A percentile compares a stretch with the other conserved stretches of the same genome.
Conservation (phyloP, 2,888 invertebrate genomes). For the Nymphalis c-album region DNA sequence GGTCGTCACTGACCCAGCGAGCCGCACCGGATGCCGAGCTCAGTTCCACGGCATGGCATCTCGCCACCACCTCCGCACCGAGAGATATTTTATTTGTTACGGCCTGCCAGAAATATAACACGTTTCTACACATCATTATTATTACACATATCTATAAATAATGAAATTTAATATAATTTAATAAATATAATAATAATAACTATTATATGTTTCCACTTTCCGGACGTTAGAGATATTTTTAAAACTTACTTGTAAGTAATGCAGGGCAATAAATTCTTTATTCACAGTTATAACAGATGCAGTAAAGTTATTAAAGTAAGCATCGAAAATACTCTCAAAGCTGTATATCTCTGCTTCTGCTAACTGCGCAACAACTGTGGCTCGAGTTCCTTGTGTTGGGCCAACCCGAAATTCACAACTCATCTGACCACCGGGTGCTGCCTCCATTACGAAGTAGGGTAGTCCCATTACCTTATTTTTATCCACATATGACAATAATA, state of each 20-base stretch:
- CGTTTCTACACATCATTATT: too few relatives aligned
- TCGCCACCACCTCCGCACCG: constrained; percentile 72
- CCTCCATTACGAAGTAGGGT: constrained; percentile 75
- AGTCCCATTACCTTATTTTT: constrained; percentile 56
- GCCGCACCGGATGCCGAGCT: constrained; percentile 71
- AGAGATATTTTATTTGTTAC: constrained; percentile 62
- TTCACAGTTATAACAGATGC: constrained; percentile 73
- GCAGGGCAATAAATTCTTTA: constrained; percentile 71
- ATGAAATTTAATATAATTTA: neutral
- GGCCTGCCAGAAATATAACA: constrained; percentile 48
- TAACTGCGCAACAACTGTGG: constrained; percentile 68
- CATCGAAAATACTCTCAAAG: constrained; percentile 72
- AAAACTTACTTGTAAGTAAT: constrained; percentile 65
- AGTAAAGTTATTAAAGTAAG: constrained; percentile 64
- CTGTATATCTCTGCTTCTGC: constrained; percentile 69
- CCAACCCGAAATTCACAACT: constrained; percentile 72
- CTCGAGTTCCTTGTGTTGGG: constrained; percentile 61
- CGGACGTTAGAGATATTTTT: too few relatives aligned
- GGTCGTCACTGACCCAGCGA: constrained; percentile 62
- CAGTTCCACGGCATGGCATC: constrained; percentile 60
- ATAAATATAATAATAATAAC: neutral
- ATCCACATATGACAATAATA: constrained; percentile 66
- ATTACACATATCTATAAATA: too few relatives aligned
- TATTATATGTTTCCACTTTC: neutral
- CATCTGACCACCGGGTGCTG: constrained; percentile 74